These are phyloP conservation scores for Actinostola sp. DNA, from an alignment of 92 coral and sea anemone genomes.

Conservation along the genomic window DNA sequence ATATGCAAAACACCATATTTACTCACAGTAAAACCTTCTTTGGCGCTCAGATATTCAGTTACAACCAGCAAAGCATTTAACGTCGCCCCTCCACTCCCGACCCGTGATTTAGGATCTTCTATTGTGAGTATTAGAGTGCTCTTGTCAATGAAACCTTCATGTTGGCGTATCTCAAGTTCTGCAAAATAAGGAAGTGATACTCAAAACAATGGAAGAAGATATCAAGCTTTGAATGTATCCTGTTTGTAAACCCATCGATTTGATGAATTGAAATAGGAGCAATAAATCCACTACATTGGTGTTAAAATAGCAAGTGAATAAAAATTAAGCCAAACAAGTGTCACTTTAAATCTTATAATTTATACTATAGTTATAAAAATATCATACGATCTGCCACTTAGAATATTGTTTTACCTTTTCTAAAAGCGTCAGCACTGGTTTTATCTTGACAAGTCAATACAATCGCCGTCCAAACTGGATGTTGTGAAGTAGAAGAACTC, in stretches of 20 bases:
- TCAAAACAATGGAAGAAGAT: too few relatives aligned
- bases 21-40: constrained; percentile 86
- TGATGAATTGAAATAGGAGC: too few relatives aligned
- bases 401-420: constrained; percentile 66
- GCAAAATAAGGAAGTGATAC: not conserved
- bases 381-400: not conserved
- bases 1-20: too few relatives aligned
- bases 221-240: too few relatives aligned
- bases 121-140: constrained; percentile 74
- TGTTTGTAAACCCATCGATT: too few relatives aligned
- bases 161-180: constrained; percentile 88
- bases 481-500: not conserved
- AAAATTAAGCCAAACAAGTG: too few relatives aligned
- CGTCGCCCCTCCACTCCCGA: constrained; percentile 96
- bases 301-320: too few relatives aligned
- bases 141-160: constrained; percentile 73
- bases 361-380: too few relatives aligned
- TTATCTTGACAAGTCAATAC: constrained; percentile 89
- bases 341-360: too few relatives aligned
- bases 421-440: constrained; percentile 73
- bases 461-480: constrained; percentile 84
- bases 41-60: constrained; percentile 92
- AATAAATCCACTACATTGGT: too few relatives aligned
- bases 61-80: constrained; percentile 89
- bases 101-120: constrained; percentile 89